Base-by-base conservation (phyloP, 2,113 vertebrate species). In the Pontoporia blainvillei region DNA sequence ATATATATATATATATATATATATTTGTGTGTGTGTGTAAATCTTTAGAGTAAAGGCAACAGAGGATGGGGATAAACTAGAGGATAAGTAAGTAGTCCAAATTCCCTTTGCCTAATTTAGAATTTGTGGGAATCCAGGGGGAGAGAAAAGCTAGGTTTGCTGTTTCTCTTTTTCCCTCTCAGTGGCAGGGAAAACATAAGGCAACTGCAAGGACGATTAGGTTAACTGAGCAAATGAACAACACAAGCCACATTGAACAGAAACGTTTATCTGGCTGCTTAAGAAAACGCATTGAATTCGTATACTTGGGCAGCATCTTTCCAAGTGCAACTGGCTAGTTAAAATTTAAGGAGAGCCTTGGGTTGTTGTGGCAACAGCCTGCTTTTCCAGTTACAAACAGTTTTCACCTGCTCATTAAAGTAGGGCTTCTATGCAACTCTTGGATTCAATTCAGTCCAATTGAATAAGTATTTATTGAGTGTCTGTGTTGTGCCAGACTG, bases 401-500 rank as follows among this genome's bases (percentile, higher is more conserved):
- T 79, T 86, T 92, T 96, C 82, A 85, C 59, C 52, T 66, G 11
- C 59, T 92, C 59, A 39, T 96, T 95, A 81, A 90, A 84, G 52
- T 5, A 36, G 57, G 27, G 13, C 59, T 86, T 79, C 84, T 85
- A 7, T 21, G 41, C 18, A 49, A 86, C 31, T 85, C 88, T 66
- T 86, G 29, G 18, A 81, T 85, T 94, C 52, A 75, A 54, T 83
- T 92, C 76, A 72, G n/a, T 94, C 95, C 87, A 95, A 54, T 96
- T 75, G 94, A 91, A 84, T 79, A 95, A 84, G 57, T 75, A 90
- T 82, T 86, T 97, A 96, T 90, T 81, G 75, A 81, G 39, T 84
- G 44, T 69, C 84, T 86, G 7, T n/a, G n/a, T 76, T 46, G 76
- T 61, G 69, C 46, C 69, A 94, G 79, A 54, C 73, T 4, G 29